Evolutionary conservation across 2,888 invertebrate genomes (phyloP).

Genomic region (Synanthedon andrenaeformis): DNA sequence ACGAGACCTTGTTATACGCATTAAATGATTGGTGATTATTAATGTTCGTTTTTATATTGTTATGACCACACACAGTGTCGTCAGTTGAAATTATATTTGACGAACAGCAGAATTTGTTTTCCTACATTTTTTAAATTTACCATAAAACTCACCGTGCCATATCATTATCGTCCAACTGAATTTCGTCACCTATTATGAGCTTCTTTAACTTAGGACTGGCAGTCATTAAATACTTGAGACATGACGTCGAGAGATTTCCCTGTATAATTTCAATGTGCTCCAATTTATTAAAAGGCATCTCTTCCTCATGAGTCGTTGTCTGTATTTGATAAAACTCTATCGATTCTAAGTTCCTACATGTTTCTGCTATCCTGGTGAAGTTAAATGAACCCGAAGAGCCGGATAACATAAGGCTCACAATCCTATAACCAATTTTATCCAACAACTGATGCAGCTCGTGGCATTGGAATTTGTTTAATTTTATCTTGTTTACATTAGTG

Average conservation of each 20-base stretch:
- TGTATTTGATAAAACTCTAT: slow-evolving; percentile 77
- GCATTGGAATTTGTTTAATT: slow-evolving; percentile 73
- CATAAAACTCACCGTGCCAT: slow-evolving; percentile 62
- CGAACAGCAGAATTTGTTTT: too few species aligned
- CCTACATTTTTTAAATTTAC: too few species aligned
- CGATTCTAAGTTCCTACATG: slow-evolving; percentile 71
- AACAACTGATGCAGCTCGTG: slow-evolving; percentile 71
- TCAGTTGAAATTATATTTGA: too few species aligned
- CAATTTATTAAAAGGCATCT: slow-evolving; percentile 71
- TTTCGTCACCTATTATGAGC: slow-evolving; percentile 74
- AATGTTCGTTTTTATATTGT: too few species aligned
- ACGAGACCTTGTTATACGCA: too few species aligned
- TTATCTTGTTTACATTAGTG: slow-evolving; percentile 64
- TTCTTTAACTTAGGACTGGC: slow-evolving; percentile 71
- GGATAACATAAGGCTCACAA: slow-evolving; percentile 70
- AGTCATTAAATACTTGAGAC: slow-evolving; percentile 73
- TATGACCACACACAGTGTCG: too few species aligned
- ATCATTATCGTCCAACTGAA: slow-evolving; percentile 76
- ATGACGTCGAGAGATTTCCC: slow-evolving; percentile 69
- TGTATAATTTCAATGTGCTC: slow-evolving; percentile 76
- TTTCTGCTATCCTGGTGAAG: slow-evolving; percentile 69
- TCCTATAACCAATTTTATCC: slow-evolving; percentile 65
- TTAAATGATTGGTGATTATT: too few species aligned
- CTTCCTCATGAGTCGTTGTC: slow-evolving; percentile 66
- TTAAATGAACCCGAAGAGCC: slow-evolving; percentile 70